These are phyloP conservation scores for Aspiorhynchus laticeps DNA, from an alignment of 2,113 vertebrate species.

Conservation along the genomic window DNA sequence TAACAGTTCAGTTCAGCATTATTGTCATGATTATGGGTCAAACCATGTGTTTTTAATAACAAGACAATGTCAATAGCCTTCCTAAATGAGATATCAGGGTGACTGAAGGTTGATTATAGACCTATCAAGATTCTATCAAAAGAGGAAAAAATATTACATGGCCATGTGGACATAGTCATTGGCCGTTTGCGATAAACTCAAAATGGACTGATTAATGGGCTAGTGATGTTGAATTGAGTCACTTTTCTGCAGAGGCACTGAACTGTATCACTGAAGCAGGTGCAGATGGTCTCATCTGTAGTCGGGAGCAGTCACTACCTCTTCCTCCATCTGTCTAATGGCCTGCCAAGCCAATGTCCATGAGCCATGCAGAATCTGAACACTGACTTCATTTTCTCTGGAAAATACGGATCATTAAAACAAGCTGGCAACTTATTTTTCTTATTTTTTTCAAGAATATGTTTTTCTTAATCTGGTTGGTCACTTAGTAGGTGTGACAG, in stretches of 20 bases:
- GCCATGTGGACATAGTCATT: background rate
- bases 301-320: slow-evolving; percentile 35
- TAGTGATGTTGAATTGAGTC: slow-evolving; percentile 13
- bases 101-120: background rate
- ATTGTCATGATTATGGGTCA: background rate
- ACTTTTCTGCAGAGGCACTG: background rate
- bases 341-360: slow-evolving; percentile 35
- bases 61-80: background rate
- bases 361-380: slow-evolving; percentile 29
- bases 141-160: background rate
- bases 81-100: background rate
- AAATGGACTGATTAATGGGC: background rate
- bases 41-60: background rate
- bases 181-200: background rate
- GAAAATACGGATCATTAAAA: background rate
- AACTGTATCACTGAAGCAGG: slow-evolving; percentile 39
- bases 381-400: background rate
- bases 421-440: background rate
- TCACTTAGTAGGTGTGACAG: background rate
- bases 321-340: slow-evolving; percentile 46
- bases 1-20: background rate
- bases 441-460: background rate
- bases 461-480: background rate
- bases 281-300: slow-evolving; percentile 53
- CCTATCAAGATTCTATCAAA: background rate